Evolutionary conservation across 2,113 vertebrate species (phyloP), one percentile per base, ranked within the genome.

Genomic region (Phalacrocorax carbo): DNA sequence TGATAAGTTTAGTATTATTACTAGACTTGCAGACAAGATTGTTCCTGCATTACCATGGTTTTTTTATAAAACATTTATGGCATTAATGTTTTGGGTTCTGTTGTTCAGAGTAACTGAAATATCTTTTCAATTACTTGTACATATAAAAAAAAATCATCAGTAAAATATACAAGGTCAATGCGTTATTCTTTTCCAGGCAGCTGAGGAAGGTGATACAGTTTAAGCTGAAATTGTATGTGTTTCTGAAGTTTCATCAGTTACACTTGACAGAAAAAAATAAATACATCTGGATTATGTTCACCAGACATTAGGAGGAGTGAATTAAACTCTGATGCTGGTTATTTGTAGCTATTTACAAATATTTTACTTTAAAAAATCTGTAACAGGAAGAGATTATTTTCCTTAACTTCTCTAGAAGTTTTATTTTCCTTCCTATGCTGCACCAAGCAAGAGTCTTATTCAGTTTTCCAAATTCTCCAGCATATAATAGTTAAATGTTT

Each of bases 401-500:
- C 29, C 16, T 57, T 78, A 62, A 77, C 5, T 30, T 88, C 16
- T 92, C 9, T 7, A 9, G 13, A 85, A 61, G 48, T 61, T 64
- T 60, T 84, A n/a, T 73, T 88, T 77, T 46, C 46, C 42, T 38
- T 90, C 14, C 27, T 30, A 20, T 55, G 12, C 42, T 71, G 51
- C 42, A 61, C 75, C 72, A 88, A 69, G 17, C 22, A 38, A 73
- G 51, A 92, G 27, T 64, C 62, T 75, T 78, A 54, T 1, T 91
- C 60, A 54, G 32, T 94, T 87, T 97, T 89, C 73, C 86, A 93
- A 69, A 51, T 86, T 93, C 36, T 95, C 13, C 34, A 54, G 77
- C 40, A 69, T 61, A 79, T 89, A 86, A 80, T 58, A 93, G 75
- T 90, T 92, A 88, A 64, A 93, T 86, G 79, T 86, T 81, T 95